Evolutionary conservation across 2,888 invertebrate genomes (phyloP), one percentile per base, ranked within the genome.

Genomic region (Nudaria mundana): DNA sequence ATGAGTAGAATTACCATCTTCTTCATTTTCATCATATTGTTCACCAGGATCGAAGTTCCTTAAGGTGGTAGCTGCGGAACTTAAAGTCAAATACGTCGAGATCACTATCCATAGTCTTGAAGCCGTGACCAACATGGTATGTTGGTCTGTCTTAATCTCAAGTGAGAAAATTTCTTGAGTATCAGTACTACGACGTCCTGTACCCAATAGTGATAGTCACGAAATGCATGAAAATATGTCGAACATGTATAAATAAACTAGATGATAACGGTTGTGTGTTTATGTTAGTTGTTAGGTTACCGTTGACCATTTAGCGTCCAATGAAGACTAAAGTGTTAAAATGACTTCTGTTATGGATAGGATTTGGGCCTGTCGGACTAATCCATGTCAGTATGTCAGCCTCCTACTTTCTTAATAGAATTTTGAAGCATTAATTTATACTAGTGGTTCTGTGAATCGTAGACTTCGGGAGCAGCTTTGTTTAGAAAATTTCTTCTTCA

Each of bases 241-340:
- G 53, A 59, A 57, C 67, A 57, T 63, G 53, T 68, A 69, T 82
- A 73, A 81, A 83, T 86, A 83, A 81, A 67, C 73, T 83, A 48
- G 71, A 69, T 64, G 53, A 63, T 87, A 86, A 86, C 87, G 86
- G 87, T 82, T 37, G 36, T 50, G 18, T 83, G 66, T 86, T 84
- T 84, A 78, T 66, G 62, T 37, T 73, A 79, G 60, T 37, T 60
- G 74, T 85, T 81, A 79, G 61, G 74, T 72, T 66, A 85, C 86
- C 82, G 87, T 84, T 84, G 66, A 49, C 56, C 64, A 57, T 54
- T 87, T 87, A 86, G 78, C 84, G 52, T 48, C 40, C 52, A 24
- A 30, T 45, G 52, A 48, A 49, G 56, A 63, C 51, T 44, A 60
- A 20, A 7, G 59, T 60, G 51, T 51, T 53, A 52, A 55, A 63